Evolutionary conservation across 2,888 invertebrate species (phyloP).

Genomic region (Omphaloscelis lunosa): DNA sequence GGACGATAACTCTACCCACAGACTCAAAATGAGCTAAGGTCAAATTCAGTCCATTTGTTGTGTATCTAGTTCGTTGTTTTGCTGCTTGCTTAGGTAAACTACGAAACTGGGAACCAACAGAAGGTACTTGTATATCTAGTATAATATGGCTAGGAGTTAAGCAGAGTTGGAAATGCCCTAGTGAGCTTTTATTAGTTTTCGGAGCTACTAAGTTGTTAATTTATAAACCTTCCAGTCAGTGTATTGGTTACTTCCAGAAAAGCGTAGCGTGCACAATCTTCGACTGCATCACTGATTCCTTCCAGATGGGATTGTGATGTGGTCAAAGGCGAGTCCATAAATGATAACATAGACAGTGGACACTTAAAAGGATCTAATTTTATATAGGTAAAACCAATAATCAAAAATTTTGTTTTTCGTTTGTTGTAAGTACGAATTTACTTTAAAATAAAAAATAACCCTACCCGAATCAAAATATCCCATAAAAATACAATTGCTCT

Average conservation of each 20-base stretch:
- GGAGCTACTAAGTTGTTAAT: background rate
- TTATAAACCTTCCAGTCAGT: background rate
- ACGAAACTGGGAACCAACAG: slow-evolving; percentile 24
- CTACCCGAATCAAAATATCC: slow-evolving; percentile 8
- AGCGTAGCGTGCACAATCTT: background rate
- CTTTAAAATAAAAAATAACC: slow-evolving; percentile 12
- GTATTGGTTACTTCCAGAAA: background rate
- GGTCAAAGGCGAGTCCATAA: background rate
- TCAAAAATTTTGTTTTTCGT: background rate
- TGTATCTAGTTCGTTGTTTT: slow-evolving; percentile 23
- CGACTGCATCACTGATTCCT: background rate
- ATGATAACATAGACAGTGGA: background rate
- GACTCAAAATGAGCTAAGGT: slow-evolving; percentile 12
- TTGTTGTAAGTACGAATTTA: background rate
- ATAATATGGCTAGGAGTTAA: background rate
- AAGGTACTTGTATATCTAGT: slow-evolving; percentile 2
- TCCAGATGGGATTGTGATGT: background rate
- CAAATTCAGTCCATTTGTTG: background rate
- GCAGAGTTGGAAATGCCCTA: background rate
- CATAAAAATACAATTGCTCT: slow-evolving; percentile 39
- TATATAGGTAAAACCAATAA: too few species aligned
- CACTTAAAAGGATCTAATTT: background rate
- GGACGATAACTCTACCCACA: background rate
- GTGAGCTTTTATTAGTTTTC: background rate
- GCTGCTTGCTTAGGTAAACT: slow-evolving; percentile 7